Evolutionary conservation across 2,113 vertebrate species (phyloP), one percentile per base, ranked within the genome.

Genomic region (Cheirogaleus medius): DNA sequence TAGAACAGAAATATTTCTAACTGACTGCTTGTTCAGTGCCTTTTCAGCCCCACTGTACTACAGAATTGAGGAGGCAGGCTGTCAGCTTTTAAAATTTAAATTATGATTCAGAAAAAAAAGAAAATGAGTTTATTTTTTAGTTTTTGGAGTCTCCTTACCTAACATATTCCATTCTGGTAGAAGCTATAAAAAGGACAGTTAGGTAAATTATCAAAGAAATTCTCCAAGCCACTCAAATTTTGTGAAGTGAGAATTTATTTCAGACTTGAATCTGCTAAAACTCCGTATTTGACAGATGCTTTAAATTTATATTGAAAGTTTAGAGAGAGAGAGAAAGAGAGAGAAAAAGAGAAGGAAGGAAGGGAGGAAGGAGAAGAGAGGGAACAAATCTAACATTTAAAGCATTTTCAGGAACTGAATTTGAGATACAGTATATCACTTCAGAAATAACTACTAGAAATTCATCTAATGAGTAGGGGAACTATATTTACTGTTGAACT

Each of bases 221-320:
- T 47, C 25, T 87, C 71, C 8, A 32, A 73, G 39, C 29, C 11
- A 80, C 78, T 95, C 74, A 87, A 37, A 86, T 49, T 54, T 74
- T 73, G 82, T 71, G 69, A 89, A 92, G 54, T 95, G 71, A 94
- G 66, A 68, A 80, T 91, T 91, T 69, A 76, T 95, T 87, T 96
- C 92, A 74, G 47, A 82, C 44, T 71, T 66, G 63, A 96, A 56
- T 69, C 52, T 82, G 47, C 37, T 78, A 95, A 91, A 76, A 44
- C 34, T 77, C 29, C 44, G 52, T 69, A 63, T 85, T 87, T 96
- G 58, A 91, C 78, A 97, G 56, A 77, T 68, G 58, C 54, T 97
- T 97, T 95, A 89, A 96, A 92, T 88, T 94, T 77, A 86, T 92
- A 90, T 68, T 71, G 49, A 90, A 97, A 89, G 44, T 88, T 96